Evolutionary conservation across 2,797 vertebrate species (phyloP), one percentile per base, ranked within the genome.

Genomic region (Chelmon rostratus): DNA sequence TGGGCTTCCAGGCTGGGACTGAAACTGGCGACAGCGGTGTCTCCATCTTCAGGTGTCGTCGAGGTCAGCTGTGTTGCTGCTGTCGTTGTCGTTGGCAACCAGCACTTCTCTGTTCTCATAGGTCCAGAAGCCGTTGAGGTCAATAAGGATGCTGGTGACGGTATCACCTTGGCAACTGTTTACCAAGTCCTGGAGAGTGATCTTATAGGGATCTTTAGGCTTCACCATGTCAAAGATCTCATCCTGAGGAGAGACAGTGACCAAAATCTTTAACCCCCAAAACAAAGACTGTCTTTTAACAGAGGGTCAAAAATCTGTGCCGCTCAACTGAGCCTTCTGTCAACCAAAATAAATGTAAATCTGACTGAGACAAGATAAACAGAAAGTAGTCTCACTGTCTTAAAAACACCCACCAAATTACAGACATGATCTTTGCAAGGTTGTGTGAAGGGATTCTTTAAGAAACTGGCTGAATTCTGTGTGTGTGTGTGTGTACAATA

Each of bases 161-260:
- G 98, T 99, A 88, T 99, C 98, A 8, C 98, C 98, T 94, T 99
- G 98, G 80, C 97, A 97, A 89, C 98, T 98, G 93, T 95, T 98
- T 74, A 99, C 99, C 91, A 99, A 92, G 85, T 99, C 98, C 92
- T 99, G 98, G 86, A 99, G 96, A 1, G 98, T 98, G 90, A 99
- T 98, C 93, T 96, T 98, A 81, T 95, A 97, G 44, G 98, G 98
- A 91, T 99, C 97, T 88, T 97, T 98, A 42, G 98, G 98, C 91
- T 99, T 99, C 85, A 99, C 98, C 98, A 99, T 99, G 91, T 99
- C 98, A 92, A 97, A 99, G 84, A 99, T 99, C 94, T 99, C 98
- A 94, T 99, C 98, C 98, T 99, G 7, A 56, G 49, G 62, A 83
- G 38, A 67, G 31, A 68, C 12, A 72, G 23, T 1, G 4, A 31